Conservation (phyloP, 2,888 invertebrate genomes). For the Ophion slaviceki region DNA sequence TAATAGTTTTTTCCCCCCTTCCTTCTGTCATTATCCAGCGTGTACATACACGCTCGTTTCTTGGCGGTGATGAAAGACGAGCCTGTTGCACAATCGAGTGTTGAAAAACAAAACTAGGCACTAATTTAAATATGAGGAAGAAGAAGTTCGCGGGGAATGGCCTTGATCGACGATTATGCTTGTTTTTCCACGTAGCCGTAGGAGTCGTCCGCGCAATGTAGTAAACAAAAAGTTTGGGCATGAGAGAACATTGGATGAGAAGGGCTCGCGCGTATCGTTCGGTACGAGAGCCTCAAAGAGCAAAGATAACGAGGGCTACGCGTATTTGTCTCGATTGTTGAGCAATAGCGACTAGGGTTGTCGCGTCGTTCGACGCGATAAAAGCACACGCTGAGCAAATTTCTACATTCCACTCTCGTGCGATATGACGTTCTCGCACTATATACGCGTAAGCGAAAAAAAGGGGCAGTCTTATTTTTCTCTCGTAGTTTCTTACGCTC, state of each 20-base stretch:
- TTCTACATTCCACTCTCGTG: no score
- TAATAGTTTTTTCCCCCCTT: no score
- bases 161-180: neutral
- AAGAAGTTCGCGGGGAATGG: neutral
- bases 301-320: neutral
- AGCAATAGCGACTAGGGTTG: neutral
- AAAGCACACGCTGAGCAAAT: no score
- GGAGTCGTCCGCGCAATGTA: neutral
- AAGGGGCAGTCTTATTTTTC: neutral
- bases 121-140: neutral
- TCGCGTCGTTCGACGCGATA: neutral
- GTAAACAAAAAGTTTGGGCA: neutral
- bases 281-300: no score
- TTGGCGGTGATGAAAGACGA: neutral
- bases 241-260: no score
- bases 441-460: no score
- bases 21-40: no score
- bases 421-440: no score
- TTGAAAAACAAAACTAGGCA: neutral
- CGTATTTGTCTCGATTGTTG: neutral
- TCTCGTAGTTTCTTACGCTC: neutral
- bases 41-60: no score
- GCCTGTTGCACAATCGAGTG: neutral
- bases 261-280: no score
- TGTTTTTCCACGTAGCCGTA: neutral